A percentile compares a stretch with the other conserved stretches of the same genome.
Conservation (phyloP, 1,140 invertebrate genomes). For the Pantala flavescens region DNA sequence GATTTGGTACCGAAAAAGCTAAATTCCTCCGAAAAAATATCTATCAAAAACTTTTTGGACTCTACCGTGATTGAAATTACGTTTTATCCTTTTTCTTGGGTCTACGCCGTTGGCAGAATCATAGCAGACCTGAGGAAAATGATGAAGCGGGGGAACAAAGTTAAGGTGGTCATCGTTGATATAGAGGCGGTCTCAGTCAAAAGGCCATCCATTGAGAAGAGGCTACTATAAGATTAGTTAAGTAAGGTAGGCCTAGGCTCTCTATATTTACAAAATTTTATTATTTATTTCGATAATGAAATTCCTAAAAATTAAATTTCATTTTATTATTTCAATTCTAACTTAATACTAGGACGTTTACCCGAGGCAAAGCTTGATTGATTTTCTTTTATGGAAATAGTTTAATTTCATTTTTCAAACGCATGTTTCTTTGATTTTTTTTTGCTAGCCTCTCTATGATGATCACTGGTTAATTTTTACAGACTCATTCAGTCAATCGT, state of each 20-base stretch:
- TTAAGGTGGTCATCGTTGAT: not conserved
- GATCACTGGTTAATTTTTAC: too few relatives aligned
- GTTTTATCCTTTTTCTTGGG: conserved; percentile 6
- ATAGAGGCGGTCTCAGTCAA: not conserved
- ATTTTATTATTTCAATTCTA: not conserved
- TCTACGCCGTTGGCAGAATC: conserved; percentile 3
- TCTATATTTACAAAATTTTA: not conserved
- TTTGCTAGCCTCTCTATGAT: too few relatives aligned
- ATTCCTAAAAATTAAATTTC: not conserved
- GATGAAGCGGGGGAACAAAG: not conserved
- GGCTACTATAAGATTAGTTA: not conserved
- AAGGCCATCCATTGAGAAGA: not conserved
- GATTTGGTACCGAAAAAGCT: too few relatives aligned
- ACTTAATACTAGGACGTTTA: too few relatives aligned
- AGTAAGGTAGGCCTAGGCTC: conserved; percentile 3
- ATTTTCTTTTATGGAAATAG: too few relatives aligned
- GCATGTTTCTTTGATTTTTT: too few relatives aligned
- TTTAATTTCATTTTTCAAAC: too few relatives aligned
- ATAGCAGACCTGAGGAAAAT: conserved; percentile 5
- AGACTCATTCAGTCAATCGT: too few relatives aligned
- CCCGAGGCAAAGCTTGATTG: too few relatives aligned
- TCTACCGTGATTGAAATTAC: not conserved
- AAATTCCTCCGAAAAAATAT: too few relatives aligned
- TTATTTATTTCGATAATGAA: not conserved
- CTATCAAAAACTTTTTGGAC: not conserved